Conservation (phyloP, 2,888 invertebrate species). For the Drosophila robusta region DNA sequence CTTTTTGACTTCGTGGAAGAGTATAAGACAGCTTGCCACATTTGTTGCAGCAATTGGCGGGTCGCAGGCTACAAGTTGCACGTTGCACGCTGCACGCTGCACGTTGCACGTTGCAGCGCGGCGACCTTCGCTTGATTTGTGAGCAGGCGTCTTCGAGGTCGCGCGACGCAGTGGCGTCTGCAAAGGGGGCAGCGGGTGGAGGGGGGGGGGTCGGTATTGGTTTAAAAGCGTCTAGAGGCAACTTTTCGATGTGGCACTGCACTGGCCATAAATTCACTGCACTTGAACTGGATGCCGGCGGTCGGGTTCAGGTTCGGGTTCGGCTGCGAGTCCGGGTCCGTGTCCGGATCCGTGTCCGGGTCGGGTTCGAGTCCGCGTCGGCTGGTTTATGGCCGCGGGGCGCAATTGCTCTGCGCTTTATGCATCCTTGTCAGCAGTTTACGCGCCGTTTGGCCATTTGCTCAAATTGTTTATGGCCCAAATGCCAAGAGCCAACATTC, state of each 20-base stretch:
- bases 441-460: conserved; percentile 52
- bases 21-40: too few relatives aligned
- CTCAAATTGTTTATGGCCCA: conserved; percentile 65
- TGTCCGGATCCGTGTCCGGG: background rate
- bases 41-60: too few relatives aligned
- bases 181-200: too few relatives aligned
- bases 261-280: conserved; percentile 47
- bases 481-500: conserved; percentile 24
- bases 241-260: conserved; percentile 12
- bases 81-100: conserved; percentile 1
- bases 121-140: conserved; percentile 35
- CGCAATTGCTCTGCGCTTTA: conserved; percentile 24
- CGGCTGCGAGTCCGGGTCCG: background rate
- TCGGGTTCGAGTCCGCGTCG: conserved; percentile 12
- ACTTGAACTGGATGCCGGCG: conserved; percentile 37
- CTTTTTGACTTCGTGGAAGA: too few relatives aligned
- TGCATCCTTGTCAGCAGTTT: conserved; percentile 65
- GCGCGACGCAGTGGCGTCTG: conserved; percentile 15
- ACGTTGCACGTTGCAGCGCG: conserved; percentile 6
- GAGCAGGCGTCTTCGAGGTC: conserved; percentile 24
- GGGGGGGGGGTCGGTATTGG: too few relatives aligned
- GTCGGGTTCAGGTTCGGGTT: background rate
- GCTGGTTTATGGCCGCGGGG: conserved; percentile 37
- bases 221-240: conserved; percentile 1
- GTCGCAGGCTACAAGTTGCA: too few relatives aligned